Conservation (phyloP, 2,797 vertebrate species). For the Argyrosomus regius region DNA sequence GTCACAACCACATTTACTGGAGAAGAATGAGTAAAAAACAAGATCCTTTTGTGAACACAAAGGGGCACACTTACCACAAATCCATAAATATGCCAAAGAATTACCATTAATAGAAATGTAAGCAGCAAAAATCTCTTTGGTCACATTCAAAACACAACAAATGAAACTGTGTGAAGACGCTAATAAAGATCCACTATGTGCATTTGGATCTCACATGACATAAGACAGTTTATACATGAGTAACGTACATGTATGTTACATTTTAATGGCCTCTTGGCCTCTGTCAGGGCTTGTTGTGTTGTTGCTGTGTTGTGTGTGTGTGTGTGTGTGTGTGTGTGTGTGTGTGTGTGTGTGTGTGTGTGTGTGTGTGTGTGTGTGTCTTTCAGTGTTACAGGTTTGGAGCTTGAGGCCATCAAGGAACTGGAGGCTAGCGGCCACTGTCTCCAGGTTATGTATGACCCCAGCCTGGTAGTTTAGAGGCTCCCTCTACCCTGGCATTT, state of each 20-base stretch:
- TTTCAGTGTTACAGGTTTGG: neutral
- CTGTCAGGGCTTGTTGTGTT: neutral
- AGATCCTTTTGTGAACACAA: neutral
- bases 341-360: no score
- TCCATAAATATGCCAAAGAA: neutral
- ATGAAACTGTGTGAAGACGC: no score
- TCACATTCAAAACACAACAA: no score
- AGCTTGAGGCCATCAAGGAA: neutral
- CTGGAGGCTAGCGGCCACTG: neutral
- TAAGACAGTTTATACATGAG: no score
- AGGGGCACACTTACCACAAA: no score
- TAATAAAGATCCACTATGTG: no score
- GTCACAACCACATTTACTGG: neutral
- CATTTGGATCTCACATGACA: no score
- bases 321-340: no score
- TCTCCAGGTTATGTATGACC: neutral
- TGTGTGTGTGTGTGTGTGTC: no score
- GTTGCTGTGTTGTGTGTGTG: neutral
- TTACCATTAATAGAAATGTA: no score
- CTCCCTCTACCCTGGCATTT: neutral
- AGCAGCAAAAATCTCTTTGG: no score
- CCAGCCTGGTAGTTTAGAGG: rapidly evolving
- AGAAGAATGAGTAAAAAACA: neutral
- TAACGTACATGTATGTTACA: no score
- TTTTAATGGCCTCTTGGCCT: neutral